These are phyloP conservation scores for Leuciscus idus DNA, from an alignment of 2,113 vertebrate species.

Conservation along the genomic window DNA sequence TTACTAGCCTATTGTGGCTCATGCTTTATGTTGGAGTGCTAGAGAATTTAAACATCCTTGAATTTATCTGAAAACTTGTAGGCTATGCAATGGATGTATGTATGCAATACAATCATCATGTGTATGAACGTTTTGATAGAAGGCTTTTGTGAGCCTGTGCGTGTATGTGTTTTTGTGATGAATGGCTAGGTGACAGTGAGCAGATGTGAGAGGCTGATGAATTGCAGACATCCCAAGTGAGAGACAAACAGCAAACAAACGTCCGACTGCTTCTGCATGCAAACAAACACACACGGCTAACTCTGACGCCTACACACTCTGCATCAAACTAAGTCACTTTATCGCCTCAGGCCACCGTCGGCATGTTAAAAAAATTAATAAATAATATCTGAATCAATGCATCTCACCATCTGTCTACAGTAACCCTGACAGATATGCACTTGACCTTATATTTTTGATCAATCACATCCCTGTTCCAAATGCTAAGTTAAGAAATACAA, in stretches of 20 bases:
- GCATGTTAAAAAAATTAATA: constrained; percentile 27
- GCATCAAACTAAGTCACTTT: constrained; percentile 41
- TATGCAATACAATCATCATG: background rate
- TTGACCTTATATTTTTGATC: constrained; percentile 57
- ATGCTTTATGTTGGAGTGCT: background rate
- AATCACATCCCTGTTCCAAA: constrained; percentile 52
- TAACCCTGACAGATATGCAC: constrained; percentile 48
- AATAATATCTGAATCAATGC: constrained; percentile 27
- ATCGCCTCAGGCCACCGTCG: constrained; percentile 25
- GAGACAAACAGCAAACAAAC: constrained; percentile 62
- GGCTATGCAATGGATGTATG: background rate
- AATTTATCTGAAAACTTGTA: background rate
- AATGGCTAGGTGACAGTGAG: constrained; percentile 66
- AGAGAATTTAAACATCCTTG: background rate
- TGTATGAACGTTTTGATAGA: background rate
- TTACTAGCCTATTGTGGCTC: background rate
- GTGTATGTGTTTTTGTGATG: constrained; percentile 19
- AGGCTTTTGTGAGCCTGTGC: constrained; percentile 14
- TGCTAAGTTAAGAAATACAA: constrained; percentile 8
- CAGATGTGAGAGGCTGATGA: constrained; percentile 73
- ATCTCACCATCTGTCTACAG: constrained; percentile 56
- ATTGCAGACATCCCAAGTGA: constrained; percentile 71
- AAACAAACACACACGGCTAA: constrained; percentile 36
- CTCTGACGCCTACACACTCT: constrained; percentile 24
- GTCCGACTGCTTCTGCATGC: constrained; percentile 41